Conservation (phyloP, 1,140 invertebrate genomes). For the Cardiocondyla obscurior region DNA sequence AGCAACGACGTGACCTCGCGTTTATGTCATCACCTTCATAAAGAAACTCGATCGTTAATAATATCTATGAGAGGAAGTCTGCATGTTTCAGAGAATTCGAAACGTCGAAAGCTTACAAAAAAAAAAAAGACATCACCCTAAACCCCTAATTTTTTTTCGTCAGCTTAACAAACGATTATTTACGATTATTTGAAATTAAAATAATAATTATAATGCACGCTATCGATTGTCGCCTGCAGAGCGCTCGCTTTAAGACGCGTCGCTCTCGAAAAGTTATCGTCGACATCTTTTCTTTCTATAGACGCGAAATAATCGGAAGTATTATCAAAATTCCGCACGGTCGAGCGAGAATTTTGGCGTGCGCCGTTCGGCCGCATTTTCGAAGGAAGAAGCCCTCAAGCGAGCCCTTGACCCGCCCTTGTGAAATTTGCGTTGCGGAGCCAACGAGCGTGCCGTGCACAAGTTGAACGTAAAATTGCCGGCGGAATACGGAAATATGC, state of each 20-base stretch:
- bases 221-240: too few relatives aligned
- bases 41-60: constrained; percentile 10
- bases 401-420: constrained; percentile 37
- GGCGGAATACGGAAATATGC: constrained; percentile 74
- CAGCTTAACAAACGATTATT: too few relatives aligned
- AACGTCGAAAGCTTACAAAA: neutral
- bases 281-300: neutral
- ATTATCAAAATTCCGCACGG: constrained; percentile 47
- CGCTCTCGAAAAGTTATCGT: neutral
- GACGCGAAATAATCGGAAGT: constrained; percentile 12
- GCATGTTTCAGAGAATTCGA: neutral
- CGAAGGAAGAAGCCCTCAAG: constrained; percentile 5
- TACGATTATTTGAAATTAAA: too few relatives aligned
- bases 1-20: constrained; percentile 41
- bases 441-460: constrained; percentile 31
- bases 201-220: too few relatives aligned
- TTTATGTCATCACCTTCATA: constrained; percentile 11
- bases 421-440: constrained; percentile 41
- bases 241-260: too few relatives aligned
- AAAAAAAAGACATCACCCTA: neutral
- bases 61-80: neutral
- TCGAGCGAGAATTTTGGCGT: constrained; percentile 32
- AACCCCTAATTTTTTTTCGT: too few relatives aligned
- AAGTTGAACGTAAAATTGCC: constrained; percentile 77
- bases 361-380: neutral